Percentiles rank a stretch among this genome's conserved stretches.
phyloP scores from a whole-genome alignment of 2,888 invertebrate genomes.

The Leptothorax acervorum region DNA sequence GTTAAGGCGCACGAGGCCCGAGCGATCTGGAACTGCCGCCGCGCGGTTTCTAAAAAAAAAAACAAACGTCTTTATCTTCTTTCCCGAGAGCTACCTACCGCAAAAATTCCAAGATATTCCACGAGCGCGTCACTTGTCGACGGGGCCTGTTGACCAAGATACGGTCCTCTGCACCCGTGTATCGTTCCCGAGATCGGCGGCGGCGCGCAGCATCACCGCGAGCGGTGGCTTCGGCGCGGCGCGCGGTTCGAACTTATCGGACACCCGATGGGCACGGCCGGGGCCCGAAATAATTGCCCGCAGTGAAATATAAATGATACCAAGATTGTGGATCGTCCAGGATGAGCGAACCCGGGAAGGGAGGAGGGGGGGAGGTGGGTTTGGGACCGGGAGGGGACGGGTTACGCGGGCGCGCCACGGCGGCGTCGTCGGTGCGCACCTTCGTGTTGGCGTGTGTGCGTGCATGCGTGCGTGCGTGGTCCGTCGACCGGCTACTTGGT shows the following conservation, averaged over 20 bases:
- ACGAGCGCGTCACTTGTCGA: slow-evolving; percentile 41
- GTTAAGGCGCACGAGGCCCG: neutral
- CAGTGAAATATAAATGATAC: slow-evolving; percentile 83
- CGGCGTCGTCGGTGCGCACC: slow-evolving; percentile 71
- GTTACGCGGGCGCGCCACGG: slow-evolving; percentile 63
- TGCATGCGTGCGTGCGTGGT: slow-evolving; percentile 63
- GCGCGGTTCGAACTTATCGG: slow-evolving; percentile 73
- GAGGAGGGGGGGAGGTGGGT: slow-evolving; percentile 42
- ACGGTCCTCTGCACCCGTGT: slow-evolving; percentile 3
- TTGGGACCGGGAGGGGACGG: slow-evolving; percentile 55
- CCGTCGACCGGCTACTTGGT: slow-evolving; percentile 83
- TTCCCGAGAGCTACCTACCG: slow-evolving; percentile 11
- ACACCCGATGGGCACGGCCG: slow-evolving; percentile 76
- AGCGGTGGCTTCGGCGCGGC: slow-evolving; percentile 53
- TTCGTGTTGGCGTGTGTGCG: slow-evolving; percentile 58
- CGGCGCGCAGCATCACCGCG: slow-evolving; percentile 49
- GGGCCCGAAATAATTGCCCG: slow-evolving; percentile 82
- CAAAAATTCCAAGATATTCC: slow-evolving; percentile 15
- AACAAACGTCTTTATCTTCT: slow-evolving; percentile 37
- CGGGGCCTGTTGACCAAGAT: neutral
- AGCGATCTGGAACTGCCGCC: slow-evolving; percentile 20
- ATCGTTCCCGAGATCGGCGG: slow-evolving; percentile 41
- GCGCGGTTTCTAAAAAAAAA: neutral
- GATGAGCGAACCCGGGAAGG: slow-evolving; percentile 47
- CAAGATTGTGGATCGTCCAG: slow-evolving; percentile 78